phyloP scores from a whole-genome alignment of 2,113 vertebrate species.

The Myodes glareolus region DNA sequence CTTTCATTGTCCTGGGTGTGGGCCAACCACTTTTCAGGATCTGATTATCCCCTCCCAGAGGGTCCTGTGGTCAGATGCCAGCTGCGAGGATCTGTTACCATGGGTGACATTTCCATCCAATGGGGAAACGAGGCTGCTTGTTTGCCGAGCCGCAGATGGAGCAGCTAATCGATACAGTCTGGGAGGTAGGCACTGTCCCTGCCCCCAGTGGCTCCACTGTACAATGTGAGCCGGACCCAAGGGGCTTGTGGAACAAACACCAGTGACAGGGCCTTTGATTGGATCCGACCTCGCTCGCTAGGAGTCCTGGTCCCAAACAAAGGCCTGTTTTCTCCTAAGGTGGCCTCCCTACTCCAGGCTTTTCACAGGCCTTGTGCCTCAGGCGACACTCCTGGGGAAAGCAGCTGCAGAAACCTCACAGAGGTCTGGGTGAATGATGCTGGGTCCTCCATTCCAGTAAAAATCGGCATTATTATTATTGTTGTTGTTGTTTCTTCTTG shows the following conservation, averaged over 20 bases:
- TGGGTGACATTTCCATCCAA: constrained; percentile 74
- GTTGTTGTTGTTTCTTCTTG: not conserved
- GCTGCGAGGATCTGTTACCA: constrained; percentile 77
- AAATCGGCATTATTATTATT: not conserved
- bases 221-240: not conserved
- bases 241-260: constrained; percentile 62
- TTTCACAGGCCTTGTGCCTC: constrained; percentile 61
- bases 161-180: constrained; percentile 69
- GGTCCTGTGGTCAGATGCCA: constrained; percentile 74
- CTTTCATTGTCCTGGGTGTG: constrained; percentile 79
- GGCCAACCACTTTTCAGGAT: constrained; percentile 74
- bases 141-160: constrained; percentile 68
- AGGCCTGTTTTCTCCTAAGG: constrained; percentile 61
- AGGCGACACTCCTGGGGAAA: constrained; percentile 54
- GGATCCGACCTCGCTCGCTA: constrained; percentile 66
- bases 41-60: constrained; percentile 72
- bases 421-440: not conserved
- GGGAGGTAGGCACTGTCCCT: not conserved
- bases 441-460: not conserved
- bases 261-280: constrained; percentile 55
- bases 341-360: constrained; percentile 47
- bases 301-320: constrained; percentile 68
- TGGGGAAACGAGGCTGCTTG: constrained; percentile 34
- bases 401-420: not conserved
- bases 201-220: not conserved